Conservation (phyloP, 2,797 vertebrate species). For the Gadopsis bispinosus region DNA sequence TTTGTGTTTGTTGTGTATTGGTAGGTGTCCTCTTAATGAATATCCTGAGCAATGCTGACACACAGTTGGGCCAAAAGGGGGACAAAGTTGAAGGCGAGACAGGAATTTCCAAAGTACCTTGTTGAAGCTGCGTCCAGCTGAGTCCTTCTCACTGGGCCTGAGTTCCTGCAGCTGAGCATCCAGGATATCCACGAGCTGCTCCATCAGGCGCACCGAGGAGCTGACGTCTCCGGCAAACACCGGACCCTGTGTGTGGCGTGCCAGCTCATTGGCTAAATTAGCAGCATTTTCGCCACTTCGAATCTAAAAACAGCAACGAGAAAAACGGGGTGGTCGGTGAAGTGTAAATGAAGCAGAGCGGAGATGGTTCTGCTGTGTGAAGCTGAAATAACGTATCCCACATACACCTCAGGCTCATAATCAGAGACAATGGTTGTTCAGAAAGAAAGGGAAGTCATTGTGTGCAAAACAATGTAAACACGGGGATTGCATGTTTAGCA, state of each 20-base stretch:
- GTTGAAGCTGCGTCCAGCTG: slow-evolving; percentile 97
- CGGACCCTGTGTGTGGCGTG: slow-evolving; percentile 94
- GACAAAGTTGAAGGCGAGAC: slow-evolving; percentile 35
- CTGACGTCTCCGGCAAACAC: slow-evolving; percentile 97
- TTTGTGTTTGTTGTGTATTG: slow-evolving; percentile 35
- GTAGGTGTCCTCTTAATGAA: slow-evolving; percentile 67
- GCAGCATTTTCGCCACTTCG: slow-evolving; percentile 98
- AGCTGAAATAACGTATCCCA: slow-evolving; percentile 49
- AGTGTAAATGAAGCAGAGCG: slow-evolving; percentile 16
- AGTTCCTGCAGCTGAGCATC: slow-evolving; percentile 97
- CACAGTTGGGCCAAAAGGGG: slow-evolving; percentile 32
- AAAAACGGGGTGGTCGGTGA: slow-evolving; percentile 49
- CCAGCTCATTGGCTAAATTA: slow-evolving; percentile 97
- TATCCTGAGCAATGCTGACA: slow-evolving; percentile 59
- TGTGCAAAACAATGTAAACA: slow-evolving; percentile 23
- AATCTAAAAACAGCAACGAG: slow-evolving; percentile 84
- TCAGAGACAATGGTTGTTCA: slow-evolving; percentile 29
- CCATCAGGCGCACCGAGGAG: slow-evolving; percentile 96
- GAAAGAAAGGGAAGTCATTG: slow-evolving; percentile 19
- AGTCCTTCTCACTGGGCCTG: slow-evolving; percentile 95
- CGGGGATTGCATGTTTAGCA: slow-evolving; percentile 14
- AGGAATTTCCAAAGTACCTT: slow-evolving; percentile 87
- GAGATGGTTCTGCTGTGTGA: slow-evolving; percentile 27
- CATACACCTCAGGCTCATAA: slow-evolving; percentile 39
- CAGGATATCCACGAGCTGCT: slow-evolving; percentile 97